These are phyloP conservation scores for Aethes cnicana DNA, from an alignment of 2,888 invertebrate genomes.

Conservation along the genomic window DNA sequence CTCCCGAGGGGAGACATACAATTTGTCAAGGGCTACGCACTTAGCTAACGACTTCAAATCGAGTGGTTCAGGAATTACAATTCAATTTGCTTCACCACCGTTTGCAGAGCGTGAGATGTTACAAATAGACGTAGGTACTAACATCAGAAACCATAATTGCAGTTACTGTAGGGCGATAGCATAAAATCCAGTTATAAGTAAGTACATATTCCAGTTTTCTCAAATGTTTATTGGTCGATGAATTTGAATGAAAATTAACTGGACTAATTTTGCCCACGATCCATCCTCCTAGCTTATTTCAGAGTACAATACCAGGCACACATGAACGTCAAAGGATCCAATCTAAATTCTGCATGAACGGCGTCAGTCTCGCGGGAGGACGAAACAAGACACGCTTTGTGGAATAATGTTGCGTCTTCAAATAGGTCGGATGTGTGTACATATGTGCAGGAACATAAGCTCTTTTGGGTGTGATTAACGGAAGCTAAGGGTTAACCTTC, in stretches of 20 bases:
- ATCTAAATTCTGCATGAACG: conserved; percentile 25
- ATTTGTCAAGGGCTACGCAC: conserved; percentile 2
- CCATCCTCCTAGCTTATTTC: conserved; percentile 18
- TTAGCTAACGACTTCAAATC: background rate
- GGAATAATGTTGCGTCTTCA: background rate
- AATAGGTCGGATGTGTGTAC: background rate
- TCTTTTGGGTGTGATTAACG: background rate
- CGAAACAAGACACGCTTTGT: conserved; percentile 16
- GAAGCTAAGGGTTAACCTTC: conserved; percentile 11
- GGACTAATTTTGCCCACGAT: no score
- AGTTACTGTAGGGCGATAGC: no score
- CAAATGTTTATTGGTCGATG: no score
- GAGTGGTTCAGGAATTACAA: no score
- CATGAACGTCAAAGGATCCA: conserved; percentile 26
- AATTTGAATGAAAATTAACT: no score
- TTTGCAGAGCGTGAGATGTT: no score
- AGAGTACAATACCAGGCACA: conserved; percentile 23
- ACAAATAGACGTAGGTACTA: no score
- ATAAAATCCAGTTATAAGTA: no score
- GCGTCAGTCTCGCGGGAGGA: conserved; percentile 2
- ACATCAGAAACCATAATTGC: no score
- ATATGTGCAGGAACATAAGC: background rate
- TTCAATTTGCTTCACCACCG: no score
- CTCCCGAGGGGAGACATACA: background rate
- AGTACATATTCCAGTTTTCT: no score